phyloP scores from a whole-genome alignment of 2,797 vertebrate species.

The Hylomyscus alleni region DNA sequence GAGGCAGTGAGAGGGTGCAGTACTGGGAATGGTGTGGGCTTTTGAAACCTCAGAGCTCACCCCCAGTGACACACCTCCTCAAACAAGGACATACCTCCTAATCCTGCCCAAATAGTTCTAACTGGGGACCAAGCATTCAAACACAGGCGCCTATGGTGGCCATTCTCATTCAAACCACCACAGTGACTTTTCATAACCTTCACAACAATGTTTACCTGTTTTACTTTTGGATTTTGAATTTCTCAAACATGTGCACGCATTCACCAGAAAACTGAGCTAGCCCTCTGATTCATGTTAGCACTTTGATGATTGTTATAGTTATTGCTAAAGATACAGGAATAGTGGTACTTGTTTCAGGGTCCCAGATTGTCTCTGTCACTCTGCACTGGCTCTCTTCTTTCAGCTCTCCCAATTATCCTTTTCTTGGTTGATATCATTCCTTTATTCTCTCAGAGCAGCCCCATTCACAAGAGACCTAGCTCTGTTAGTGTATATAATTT shows the following conservation, averaged over 20 bases:
- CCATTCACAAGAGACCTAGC: not conserved
- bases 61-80: not conserved
- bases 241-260: not conserved
- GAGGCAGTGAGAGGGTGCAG: not conserved
- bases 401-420: not conserved
- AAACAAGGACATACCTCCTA: not conserved
- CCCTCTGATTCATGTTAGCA: not conserved
- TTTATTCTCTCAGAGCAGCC: not conserved
- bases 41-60: too few species aligned
- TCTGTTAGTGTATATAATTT: not conserved
- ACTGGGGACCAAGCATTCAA: not conserved
- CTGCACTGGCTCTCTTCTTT: not conserved
- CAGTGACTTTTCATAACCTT: not conserved
- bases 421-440: not conserved
- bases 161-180: not conserved
- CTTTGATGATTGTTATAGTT: not conserved
- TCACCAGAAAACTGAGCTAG: not conserved
- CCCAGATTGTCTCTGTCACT: slow-evolving; percentile 9
- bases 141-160: not conserved
- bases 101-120: not conserved
- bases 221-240: not conserved
- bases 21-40: not conserved
- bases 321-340: not conserved
- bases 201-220: not conserved
- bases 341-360: not conserved